Evolutionary conservation across 1,140 invertebrate species (phyloP), one percentile per base, ranked within the genome.

Genomic region (Metaphire vulgaris): DNA sequence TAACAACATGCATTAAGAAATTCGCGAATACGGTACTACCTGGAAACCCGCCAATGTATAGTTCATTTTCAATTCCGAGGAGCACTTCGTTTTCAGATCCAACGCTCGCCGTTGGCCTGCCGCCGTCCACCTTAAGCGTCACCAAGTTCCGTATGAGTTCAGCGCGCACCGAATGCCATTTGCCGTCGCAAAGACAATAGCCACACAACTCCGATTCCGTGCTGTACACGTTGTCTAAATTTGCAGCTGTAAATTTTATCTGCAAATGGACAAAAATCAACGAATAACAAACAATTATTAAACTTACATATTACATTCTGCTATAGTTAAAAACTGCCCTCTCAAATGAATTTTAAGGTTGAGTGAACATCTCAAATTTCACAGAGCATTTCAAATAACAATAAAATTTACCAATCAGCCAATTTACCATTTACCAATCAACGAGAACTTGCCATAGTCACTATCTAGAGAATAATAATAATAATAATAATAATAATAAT

Each of bases 1-100:
- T n/a, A n/a, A n/a, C n/a, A n/a, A n/a, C n/a, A n/a, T n/a, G n/a
- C n/a, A n/a, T n/a, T n/a, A n/a, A n/a, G n/a, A n/a, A n/a, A n/a
- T n/a, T n/a, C n/a, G n/a, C n/a, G n/a, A n/a, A 56, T 12, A 21
- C 6, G 41, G 33, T 28, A 56, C 21, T 83, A 95, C 94, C 92
- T 87, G 93, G 92, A 81, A 95, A 83, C 68, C 94, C 94, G 66
- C 92, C 94, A 80, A 96, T 91, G 79, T 92, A 94, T 0, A 96
- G 86, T 29, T 92, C 90, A 78, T 89, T 89, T 73, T 88, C 86
- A 2, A 88, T 89, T 41, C 84, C 84, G 0, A 85, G 84, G 64
- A 83, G 82, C 1, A 88, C 88, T 33, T 88, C 85, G 28, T 79
- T 79, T 75, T 85, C 82, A 0, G 33, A 66, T 74, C 75, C 80